phyloP scores from a whole-genome alignment of 2,888 invertebrate genomes.

The Latrodectus hesperus region DNA sequence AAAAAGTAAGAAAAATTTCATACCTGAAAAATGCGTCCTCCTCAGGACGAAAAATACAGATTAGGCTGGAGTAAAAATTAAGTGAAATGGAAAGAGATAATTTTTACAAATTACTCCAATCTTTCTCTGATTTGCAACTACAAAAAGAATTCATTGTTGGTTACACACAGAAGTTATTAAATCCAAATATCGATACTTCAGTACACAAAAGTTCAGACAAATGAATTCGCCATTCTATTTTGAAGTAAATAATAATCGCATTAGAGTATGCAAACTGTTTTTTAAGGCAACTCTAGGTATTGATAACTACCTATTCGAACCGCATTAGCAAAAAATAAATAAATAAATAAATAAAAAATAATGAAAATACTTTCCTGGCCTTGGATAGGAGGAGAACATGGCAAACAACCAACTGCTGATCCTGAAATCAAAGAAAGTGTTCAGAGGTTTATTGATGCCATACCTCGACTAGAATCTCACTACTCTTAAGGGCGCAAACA shows the following conservation, averaged over 20 bases:
- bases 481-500: not conserved
- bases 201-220: not conserved
- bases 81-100: too few relatives aligned
- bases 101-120: not conserved
- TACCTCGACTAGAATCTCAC: not conserved
- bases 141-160: slow-evolving; percentile 3
- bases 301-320: not conserved
- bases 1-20: not conserved
- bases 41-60: not conserved
- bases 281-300: not conserved
- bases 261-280: slow-evolving; percentile 5
- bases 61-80: not conserved
- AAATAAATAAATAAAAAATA: not conserved
- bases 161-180: not conserved
- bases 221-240: not conserved
- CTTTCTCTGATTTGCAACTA: not conserved
- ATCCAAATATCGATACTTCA: slow-evolving; percentile 1
- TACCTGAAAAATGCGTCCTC: not conserved
- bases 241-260: not conserved
- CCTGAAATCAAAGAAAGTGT: slow-evolving; percentile 12
- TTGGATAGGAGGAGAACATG: not conserved
- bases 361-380: not conserved
- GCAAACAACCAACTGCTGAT: not conserved
- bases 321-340: not conserved
- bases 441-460: not conserved